phyloP scores from a whole-genome alignment of 2,797 vertebrate genomes.

The Sebastes hopkinsi region DNA sequence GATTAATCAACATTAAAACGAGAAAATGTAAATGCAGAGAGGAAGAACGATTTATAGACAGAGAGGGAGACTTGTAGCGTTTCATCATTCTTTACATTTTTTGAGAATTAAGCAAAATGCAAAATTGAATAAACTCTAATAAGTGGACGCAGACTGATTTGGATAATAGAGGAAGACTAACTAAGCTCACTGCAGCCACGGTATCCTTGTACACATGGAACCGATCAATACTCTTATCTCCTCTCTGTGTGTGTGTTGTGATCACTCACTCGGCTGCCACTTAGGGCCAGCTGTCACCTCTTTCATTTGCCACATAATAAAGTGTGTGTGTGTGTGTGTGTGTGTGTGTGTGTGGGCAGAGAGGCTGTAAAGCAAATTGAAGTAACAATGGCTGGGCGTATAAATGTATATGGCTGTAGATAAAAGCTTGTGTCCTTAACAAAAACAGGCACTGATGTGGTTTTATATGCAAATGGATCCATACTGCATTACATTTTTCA shows the following conservation, averaged over 20 bases:
- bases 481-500: neutral
- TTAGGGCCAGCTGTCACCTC: constrained; percentile 52
- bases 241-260: constrained; percentile 28
- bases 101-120: neutral
- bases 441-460: neutral
- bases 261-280: constrained; percentile 50
- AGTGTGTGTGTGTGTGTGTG: neutral
- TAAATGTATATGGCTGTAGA: neutral
- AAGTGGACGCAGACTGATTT: neutral
- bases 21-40: neutral
- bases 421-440: neutral
- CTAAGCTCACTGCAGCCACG: neutral
- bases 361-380: constrained; percentile 14
- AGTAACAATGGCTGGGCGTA: neutral
- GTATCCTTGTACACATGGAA: neutral
- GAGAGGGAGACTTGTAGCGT: neutral
- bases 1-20: neutral
- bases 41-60: neutral
- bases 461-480: neutral
- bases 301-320: constrained; percentile 37
- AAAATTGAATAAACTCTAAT: neutral
- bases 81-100: neutral
- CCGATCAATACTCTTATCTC: constrained; percentile 52
- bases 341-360: neutral
- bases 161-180: neutral